These are phyloP conservation scores for Lytechinus pictus DNA, from an alignment of 35 echinoderm and acorn worm genomes.

Conservation along the genomic window DNA sequence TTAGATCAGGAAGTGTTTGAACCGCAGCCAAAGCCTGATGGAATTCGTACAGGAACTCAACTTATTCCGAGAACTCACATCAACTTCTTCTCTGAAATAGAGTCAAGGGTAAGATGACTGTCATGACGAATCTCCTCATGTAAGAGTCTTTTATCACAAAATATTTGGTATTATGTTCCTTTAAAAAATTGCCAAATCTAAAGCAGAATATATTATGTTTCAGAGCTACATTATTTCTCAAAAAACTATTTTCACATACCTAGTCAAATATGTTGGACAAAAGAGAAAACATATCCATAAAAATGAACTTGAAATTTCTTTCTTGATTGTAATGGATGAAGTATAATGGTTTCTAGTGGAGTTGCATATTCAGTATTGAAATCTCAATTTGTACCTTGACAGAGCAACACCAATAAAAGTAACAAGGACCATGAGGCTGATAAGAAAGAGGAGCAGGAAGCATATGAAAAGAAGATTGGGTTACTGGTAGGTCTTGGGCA, in stretches of 20 bases:
- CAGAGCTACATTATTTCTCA: background rate
- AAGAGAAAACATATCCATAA: background rate
- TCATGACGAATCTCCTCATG: no score
- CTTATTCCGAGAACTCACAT: conserved; percentile 50
- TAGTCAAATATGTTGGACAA: background rate
- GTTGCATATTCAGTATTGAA: background rate
- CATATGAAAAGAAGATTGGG: conserved; percentile 95
- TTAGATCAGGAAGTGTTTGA: background rate
- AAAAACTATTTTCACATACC: background rate
- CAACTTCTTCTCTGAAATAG: conserved; percentile 85
- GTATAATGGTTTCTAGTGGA: no score
- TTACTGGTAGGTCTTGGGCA: conserved; percentile 90
- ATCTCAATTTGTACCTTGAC: conserved; percentile 13
- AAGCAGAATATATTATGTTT: background rate
- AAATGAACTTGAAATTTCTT: no score
- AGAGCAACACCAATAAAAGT: conserved; percentile 71
- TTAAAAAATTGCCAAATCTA: background rate
- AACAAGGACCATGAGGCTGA: conserved; percentile 95
- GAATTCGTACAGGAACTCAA: conserved; percentile 32
- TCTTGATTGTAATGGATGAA: no score
- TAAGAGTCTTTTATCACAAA: no score
- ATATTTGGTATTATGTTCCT: no score
- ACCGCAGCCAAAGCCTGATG: background rate
- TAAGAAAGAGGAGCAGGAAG: conserved; percentile 84
- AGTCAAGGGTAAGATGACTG: conserved; percentile 55